phyloP scores from a whole-genome alignment of 2,113 vertebrate species.

The Rhagologus leucostigma region DNA sequence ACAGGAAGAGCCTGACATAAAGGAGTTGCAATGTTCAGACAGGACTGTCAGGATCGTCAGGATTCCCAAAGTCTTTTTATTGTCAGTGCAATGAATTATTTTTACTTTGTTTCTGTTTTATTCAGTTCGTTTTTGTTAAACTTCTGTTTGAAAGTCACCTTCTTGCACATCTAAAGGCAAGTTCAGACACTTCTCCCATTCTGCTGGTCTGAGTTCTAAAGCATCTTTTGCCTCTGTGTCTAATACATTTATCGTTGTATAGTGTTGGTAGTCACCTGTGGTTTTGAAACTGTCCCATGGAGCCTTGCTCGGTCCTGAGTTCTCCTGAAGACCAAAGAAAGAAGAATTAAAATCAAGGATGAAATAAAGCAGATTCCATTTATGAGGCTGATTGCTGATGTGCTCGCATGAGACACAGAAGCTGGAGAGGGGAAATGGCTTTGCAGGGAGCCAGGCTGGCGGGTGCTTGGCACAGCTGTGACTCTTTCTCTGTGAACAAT shows the following conservation, averaged over 20 bases:
- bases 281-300: slow-evolving; percentile 98
- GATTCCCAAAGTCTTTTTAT: slow-evolving; percentile 88
- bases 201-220: slow-evolving; percentile 95
- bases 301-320: slow-evolving; percentile 90
- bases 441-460: slow-evolving; percentile 9
- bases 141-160: slow-evolving; percentile 98
- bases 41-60: slow-evolving; percentile 90
- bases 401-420: background rate
- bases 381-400: background rate
- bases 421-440: background rate
- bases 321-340: slow-evolving; percentile 83
- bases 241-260: slow-evolving; percentile 98
- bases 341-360: background rate
- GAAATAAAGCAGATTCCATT: background rate
- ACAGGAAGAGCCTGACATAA: slow-evolving; percentile 87
- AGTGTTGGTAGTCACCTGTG: slow-evolving; percentile 97
- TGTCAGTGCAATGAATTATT: slow-evolving; percentile 85
- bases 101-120: slow-evolving; percentile 47
- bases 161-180: slow-evolving; percentile 97
- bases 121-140: slow-evolving; percentile 76
- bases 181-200: slow-evolving; percentile 99
- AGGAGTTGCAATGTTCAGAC: slow-evolving; percentile 81
- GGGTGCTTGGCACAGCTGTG: background rate
- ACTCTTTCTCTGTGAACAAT: background rate
- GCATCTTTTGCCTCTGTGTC: slow-evolving; percentile 92